Percentiles rank a stretch among this genome's conserved stretches.
phyloP scores from a whole-genome alignment of 92 coral and sea anemone genomes.

The Metridium senile region DNA sequence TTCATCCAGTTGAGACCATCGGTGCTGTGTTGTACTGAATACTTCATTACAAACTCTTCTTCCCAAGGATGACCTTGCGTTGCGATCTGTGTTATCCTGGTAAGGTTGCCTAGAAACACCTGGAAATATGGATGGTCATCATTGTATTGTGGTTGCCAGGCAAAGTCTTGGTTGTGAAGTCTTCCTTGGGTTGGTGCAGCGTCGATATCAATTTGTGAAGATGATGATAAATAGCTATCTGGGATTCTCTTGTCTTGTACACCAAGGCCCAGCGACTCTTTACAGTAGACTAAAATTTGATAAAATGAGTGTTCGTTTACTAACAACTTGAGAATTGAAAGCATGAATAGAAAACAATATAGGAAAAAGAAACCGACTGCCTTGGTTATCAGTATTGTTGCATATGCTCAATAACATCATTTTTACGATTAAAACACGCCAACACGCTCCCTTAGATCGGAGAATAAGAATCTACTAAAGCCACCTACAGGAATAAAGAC shows the following conservation, averaged over 20 bases:
- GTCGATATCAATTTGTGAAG: conserved; percentile 42
- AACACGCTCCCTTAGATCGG: too few species aligned
- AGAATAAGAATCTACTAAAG: too few species aligned
- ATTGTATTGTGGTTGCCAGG: conserved; percentile 49
- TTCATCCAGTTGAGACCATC: conserved; percentile 54
- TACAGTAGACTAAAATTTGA: conserved; percentile 52
- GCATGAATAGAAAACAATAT: too few species aligned
- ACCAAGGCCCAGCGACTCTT: conserved; percentile 56
- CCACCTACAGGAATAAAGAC: too few species aligned
- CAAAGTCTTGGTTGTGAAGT: conserved; percentile 47
- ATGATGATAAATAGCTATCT: conserved; percentile 42
- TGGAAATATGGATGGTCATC: conserved; percentile 56
- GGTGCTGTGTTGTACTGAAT: conserved; percentile 52
- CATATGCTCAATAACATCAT: too few species aligned
- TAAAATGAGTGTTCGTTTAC: too few species aligned
- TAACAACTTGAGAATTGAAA: too few species aligned
- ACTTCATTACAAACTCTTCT: conserved; percentile 56
- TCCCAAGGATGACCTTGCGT: conserved; percentile 75
- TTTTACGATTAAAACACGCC: too few species aligned
- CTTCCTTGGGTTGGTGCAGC: conserved; percentile 45
- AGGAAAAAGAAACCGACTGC: too few species aligned
- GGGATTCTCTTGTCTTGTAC: conserved; percentile 50
- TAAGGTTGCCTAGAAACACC: conserved; percentile 64
- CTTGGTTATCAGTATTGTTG: too few species aligned
- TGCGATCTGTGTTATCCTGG: conserved; percentile 57